Conservation (phyloP, 1,140 invertebrate species). For the Luehdorfia chinensis region DNA sequence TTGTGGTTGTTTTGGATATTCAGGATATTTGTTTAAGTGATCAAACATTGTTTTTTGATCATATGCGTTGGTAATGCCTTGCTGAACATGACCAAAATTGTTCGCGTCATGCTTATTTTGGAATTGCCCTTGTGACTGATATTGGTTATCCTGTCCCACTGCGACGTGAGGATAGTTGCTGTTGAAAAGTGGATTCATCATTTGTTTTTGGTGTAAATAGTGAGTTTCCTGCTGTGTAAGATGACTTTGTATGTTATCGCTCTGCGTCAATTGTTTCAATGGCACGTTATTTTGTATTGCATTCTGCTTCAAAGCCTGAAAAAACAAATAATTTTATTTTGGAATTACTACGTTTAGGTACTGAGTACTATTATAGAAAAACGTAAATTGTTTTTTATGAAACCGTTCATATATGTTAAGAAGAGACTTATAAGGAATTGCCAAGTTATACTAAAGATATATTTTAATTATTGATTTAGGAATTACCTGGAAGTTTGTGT, state of each 20-base stretch:
- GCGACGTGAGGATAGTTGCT: conserved; percentile 57
- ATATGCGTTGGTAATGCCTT: conserved; percentile 63
- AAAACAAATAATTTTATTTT: too few relatives aligned
- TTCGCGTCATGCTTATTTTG: conserved; percentile 61
- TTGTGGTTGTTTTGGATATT: conserved; percentile 67
- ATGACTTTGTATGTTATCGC: conserved; percentile 68
- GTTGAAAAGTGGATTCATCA: conserved; percentile 67
- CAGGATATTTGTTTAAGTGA: conserved; percentile 66
- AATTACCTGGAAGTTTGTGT: conserved; percentile 70
- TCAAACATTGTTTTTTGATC: conserved; percentile 70
- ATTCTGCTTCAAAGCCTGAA: conserved; percentile 73
- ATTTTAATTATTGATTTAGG: too few relatives aligned
- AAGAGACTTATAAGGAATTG: too few relatives aligned
- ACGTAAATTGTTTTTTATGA: too few relatives aligned
- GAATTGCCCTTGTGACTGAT: conserved; percentile 50
- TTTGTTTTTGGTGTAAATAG: conserved; percentile 73
- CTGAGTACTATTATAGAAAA: too few relatives aligned
- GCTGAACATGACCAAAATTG: conserved; percentile 58
- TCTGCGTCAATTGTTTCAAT: conserved; percentile 74
- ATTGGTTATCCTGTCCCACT: conserved; percentile 52
- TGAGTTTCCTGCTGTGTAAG: conserved; percentile 72
- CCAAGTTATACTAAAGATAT: too few relatives aligned
- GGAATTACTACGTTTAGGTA: too few relatives aligned
- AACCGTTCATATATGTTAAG: too few relatives aligned
- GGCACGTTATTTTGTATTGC: conserved; percentile 71